A percentile compares a stretch with the other conserved stretches of the same genome.
Conservation (phyloP, 2,888 invertebrate genomes). For the Julus scanicus region DNA sequence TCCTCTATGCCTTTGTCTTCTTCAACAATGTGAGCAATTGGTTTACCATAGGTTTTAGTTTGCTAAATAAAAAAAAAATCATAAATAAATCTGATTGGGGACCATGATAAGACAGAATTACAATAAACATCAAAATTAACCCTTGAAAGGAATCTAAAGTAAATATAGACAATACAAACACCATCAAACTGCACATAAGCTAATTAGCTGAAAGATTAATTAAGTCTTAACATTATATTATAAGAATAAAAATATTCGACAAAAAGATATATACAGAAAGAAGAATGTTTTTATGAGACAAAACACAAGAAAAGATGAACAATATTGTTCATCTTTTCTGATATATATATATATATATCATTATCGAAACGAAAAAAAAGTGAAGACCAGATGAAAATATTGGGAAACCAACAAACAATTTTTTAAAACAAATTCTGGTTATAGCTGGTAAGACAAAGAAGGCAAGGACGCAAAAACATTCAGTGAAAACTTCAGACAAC, state of each 20-base stretch:
- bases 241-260: no score
- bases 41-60: not conserved
- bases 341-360: no score
- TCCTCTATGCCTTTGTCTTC: not conserved
- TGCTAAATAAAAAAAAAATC: not conserved
- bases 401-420: no score
- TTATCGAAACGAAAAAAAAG: no score
- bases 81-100: not conserved
- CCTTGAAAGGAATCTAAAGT: no score
- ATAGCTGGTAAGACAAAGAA: not conserved
- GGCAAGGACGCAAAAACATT: not conserved
- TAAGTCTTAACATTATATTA: no score
- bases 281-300: not conserved
- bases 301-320: no score
- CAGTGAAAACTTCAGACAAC: not conserved
- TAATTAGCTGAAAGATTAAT: no score
- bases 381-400: no score
- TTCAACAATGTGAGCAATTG: not conserved
- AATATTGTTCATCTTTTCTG: no score
- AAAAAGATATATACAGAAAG: not conserved
- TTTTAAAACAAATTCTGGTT: no score
- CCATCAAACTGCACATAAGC: not conserved
- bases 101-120: not conserved
- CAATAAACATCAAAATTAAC: not conserved
- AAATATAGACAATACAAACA: not conserved